A percentile compares a stretch with the other conserved stretches of the same genome.
phyloP scores from a whole-genome alignment of 2,888 invertebrate genomes.

The Antitype chi region DNA sequence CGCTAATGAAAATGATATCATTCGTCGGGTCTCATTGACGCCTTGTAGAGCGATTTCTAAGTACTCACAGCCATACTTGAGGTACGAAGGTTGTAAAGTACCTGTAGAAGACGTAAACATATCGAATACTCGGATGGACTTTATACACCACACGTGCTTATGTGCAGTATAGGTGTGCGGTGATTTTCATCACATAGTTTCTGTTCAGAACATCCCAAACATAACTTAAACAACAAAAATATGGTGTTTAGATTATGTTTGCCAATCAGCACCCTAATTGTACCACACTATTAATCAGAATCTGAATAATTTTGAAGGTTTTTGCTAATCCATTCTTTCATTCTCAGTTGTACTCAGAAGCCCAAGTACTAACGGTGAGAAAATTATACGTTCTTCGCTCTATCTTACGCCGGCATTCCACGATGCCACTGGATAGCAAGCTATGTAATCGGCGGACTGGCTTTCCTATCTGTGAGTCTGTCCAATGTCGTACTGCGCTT shows the following conservation, averaged over 20 bases:
- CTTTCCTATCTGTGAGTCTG: no score
- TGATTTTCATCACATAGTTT: neutral
- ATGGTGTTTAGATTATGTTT: neutral
- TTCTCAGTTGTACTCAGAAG: no score
- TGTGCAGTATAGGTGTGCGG: neutral
- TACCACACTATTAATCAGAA: no score
- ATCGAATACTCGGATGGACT: neutral
- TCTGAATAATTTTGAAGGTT: no score
- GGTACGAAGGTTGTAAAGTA: constrained; percentile 21
- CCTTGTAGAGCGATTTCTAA: constrained; percentile 22
- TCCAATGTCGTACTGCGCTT: no score
- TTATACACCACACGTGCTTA: neutral
- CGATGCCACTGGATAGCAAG: no score
- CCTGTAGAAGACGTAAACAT: constrained; percentile 2
- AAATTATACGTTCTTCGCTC: no score
- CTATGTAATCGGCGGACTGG: no score
- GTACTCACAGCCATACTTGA: constrained; percentile 21
- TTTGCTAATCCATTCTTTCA: no score
- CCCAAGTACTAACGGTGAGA: no score
- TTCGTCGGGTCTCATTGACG: constrained; percentile 18
- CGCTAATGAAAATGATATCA: constrained; percentile 52
- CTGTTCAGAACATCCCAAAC: neutral
- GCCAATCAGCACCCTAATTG: neutral
- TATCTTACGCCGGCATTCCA: no score
- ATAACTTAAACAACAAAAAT: neutral